Conservation (phyloP, 2,888 invertebrate genomes). For the Scaptomyza polygonia region DNA sequence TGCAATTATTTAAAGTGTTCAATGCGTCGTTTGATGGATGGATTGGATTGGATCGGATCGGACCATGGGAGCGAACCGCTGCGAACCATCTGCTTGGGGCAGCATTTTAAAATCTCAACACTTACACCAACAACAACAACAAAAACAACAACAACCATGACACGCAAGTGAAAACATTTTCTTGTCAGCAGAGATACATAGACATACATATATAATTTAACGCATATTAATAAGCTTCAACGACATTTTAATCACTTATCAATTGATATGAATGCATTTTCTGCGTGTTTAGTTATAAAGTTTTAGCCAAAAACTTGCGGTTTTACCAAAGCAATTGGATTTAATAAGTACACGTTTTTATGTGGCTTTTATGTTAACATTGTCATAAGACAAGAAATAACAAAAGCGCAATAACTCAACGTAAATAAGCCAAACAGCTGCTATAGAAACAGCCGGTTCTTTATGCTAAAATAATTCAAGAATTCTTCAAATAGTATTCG, state of each 20-base stretch:
- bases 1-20: slow-evolving; percentile 71
- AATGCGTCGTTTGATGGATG: slow-evolving; percentile 35
- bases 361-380: slow-evolving; percentile 21
- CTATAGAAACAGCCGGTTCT: slow-evolving; percentile 52
- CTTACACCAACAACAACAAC: background rate
- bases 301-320: slow-evolving; percentile 20
- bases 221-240: slow-evolving; percentile 29
- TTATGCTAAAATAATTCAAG: slow-evolving; percentile 25
- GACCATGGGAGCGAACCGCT: background rate
- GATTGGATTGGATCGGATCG: slow-evolving; percentile 24
- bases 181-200: background rate
- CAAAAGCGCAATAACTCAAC: slow-evolving; percentile 38
- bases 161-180: slow-evolving; percentile 5
- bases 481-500: slow-evolving; percentile 5
- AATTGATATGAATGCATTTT: slow-evolving; percentile 12
- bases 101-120: slow-evolving; percentile 13
- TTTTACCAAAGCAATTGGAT: slow-evolving; percentile 18
- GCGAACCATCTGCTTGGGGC: slow-evolving; percentile 7
- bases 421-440: slow-evolving; percentile 45
- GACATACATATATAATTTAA: slow-evolving; percentile 7
- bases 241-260: background rate
- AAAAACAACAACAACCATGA: slow-evolving; percentile 5
- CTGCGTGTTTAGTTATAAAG: slow-evolving; percentile 26
- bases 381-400: slow-evolving; percentile 47
- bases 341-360: background rate